A percentile compares a stretch with the other conserved stretches of the same genome.
phyloP scores from a whole-genome alignment of 1,140 invertebrate species.

The Ips nitidus region DNA sequence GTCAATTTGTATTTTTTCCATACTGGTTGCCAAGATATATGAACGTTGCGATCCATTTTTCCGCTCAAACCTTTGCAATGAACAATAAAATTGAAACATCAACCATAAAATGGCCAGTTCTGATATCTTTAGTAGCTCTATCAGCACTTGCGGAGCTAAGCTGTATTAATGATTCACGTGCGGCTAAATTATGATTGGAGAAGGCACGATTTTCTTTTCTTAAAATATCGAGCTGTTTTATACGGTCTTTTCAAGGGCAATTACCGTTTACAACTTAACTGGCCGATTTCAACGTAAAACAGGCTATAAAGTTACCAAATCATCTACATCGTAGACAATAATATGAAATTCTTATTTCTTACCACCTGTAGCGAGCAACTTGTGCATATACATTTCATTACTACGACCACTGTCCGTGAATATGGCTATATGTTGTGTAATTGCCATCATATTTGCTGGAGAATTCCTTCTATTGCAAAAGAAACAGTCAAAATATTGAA shows the following conservation, averaged over 20 bases:
- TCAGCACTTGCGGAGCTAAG: constrained; percentile 29
- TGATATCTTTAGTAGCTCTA: constrained; percentile 31
- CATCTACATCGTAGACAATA: constrained; percentile 19
- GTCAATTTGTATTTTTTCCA: too few species aligned
- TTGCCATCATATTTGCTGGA: not conserved
- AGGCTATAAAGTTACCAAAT: constrained; percentile 18
- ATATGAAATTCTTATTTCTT: constrained; percentile 3
- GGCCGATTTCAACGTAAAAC: not conserved
- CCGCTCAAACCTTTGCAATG: too few species aligned
- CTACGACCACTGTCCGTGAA: constrained; percentile 9
- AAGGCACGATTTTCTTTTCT: constrained; percentile 26
- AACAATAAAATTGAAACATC: not conserved
- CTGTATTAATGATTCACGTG: constrained; percentile 34
- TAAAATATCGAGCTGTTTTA: not conserved
- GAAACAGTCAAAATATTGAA: too few species aligned
- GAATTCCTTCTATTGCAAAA: too few species aligned
- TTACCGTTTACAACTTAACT: constrained; percentile 1
- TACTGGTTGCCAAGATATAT: too few species aligned
- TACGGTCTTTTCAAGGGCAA: constrained; percentile 6
- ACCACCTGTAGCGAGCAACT: constrained; percentile 7
- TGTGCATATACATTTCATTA: constrained; percentile 10
- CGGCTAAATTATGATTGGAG: constrained; percentile 20
- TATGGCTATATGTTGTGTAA: not conserved
- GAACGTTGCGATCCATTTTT: too few species aligned
- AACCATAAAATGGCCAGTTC: not conserved